phyloP scores from a whole-genome alignment of 1,140 invertebrate genomes.

The Homalodisca vitripennis region DNA sequence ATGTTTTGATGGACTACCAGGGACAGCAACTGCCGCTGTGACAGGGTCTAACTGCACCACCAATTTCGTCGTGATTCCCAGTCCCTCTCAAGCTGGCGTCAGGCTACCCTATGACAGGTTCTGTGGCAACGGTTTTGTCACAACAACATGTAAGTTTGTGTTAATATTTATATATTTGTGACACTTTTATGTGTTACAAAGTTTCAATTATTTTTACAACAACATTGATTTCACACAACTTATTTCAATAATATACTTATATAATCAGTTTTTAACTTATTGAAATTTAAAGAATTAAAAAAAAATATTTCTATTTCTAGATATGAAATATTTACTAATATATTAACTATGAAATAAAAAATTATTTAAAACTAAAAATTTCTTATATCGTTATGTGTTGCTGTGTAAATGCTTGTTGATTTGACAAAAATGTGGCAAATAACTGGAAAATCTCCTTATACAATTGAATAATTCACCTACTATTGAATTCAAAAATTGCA shows the following conservation, averaged over 20 bases:
- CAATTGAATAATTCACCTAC: too few relatives aligned
- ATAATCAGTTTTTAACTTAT: constrained; percentile 45
- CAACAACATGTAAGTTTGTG: constrained; percentile 61
- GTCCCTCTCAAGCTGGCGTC: constrained; percentile 54
- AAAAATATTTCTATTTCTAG: too few relatives aligned
- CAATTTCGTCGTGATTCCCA: constrained; percentile 74
- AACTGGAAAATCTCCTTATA: too few relatives aligned
- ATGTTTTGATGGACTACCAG: too few relatives aligned
- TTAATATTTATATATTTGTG: background rate
- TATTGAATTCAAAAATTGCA: too few relatives aligned
- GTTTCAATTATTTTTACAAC: background rate
- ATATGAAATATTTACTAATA: too few relatives aligned
- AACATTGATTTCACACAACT: background rate
- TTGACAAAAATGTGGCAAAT: too few relatives aligned
- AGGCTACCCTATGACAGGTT: constrained; percentile 60
- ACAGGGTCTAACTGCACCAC: constrained; percentile 51
- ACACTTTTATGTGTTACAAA: background rate
- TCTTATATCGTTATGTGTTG: too few relatives aligned
- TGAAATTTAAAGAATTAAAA: too few relatives aligned
- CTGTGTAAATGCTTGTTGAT: too few relatives aligned
- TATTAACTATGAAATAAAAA: too few relatives aligned
- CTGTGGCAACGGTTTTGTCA: constrained; percentile 67
- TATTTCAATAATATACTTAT: background rate
- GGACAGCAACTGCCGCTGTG: constrained; percentile 51
- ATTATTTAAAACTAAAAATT: too few relatives aligned